phyloP scores from a whole-genome alignment of 2,888 invertebrate species.

The Cosmorhoe ocellata region DNA sequence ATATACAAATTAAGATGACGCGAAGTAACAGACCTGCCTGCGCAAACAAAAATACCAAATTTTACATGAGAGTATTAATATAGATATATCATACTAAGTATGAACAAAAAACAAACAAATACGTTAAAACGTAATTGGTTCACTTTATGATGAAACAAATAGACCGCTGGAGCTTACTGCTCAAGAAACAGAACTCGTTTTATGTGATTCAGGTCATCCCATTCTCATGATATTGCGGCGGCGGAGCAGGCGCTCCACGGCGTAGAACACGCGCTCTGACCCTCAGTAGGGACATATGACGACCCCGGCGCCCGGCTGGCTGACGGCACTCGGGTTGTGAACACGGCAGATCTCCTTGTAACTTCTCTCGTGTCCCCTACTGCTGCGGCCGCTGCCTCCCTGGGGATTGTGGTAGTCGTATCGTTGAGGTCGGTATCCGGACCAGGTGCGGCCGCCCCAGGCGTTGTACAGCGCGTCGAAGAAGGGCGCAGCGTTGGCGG shows the following conservation, averaged over 20 bases:
- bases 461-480: conserved; percentile 77
- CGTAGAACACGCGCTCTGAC: conserved; percentile 81
- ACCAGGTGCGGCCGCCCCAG: conserved; percentile 56
- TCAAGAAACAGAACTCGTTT: neutral
- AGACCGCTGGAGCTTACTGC: conserved; percentile 2
- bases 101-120: no score
- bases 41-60: neutral
- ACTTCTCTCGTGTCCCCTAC: conserved; percentile 51
- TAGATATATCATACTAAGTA: no score
- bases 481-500: conserved; percentile 64
- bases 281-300: conserved; percentile 85
- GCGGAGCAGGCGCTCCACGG: conserved; percentile 75
- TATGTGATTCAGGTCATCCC: conserved; percentile 57
- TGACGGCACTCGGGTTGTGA: conserved; percentile 81
- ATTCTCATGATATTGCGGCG: conserved; percentile 79
- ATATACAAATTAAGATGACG: neutral
- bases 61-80: no score
- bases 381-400: neutral
- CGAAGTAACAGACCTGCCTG: no score
- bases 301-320: conserved; percentile 78
- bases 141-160: neutral
- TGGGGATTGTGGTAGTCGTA: neutral
- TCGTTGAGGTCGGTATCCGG: neutral
- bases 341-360: conserved; percentile 88
- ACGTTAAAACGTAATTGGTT: no score